A percentile compares a stretch with the other conserved stretches of the same genome.
Evolutionary conservation across 2,888 invertebrate species (phyloP).

Genomic region (Melipona beecheii): DNA sequence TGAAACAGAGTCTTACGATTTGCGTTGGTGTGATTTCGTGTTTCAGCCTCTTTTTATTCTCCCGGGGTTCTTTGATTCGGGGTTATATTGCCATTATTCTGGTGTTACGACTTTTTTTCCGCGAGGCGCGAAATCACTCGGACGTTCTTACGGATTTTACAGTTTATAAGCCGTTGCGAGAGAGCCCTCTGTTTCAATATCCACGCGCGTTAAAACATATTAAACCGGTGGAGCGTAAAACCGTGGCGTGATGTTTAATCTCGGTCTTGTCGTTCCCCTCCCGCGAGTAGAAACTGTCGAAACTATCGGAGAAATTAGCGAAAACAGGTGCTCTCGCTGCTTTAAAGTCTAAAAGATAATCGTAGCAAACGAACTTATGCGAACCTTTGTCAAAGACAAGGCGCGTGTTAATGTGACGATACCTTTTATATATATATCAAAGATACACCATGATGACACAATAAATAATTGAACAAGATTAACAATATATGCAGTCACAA

Average conservation of each 20-base stretch:
- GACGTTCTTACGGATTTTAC: slow-evolving; percentile 17
- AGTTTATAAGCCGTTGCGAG: slow-evolving; percentile 13
- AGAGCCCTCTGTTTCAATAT: not conserved
- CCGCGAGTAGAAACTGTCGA: not conserved
- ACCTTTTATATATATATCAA: no score
- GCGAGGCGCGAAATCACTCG: slow-evolving; percentile 11
- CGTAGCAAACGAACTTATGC: not conserved
- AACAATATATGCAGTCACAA: no score
- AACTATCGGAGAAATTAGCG: no score
- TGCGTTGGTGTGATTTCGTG: slow-evolving; percentile 65
- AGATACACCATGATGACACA: no score
- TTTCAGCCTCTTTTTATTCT: slow-evolving; percentile 36
- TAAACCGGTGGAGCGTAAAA: slow-evolving; percentile 24
- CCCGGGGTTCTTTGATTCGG: slow-evolving; percentile 1
- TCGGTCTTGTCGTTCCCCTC: not conserved
- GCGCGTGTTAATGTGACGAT: not conserved
- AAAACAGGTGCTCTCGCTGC: not conserved
- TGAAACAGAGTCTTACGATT: slow-evolving; percentile 33
- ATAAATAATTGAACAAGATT: no score
- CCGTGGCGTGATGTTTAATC: slow-evolving; percentile 3
- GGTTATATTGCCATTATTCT: slow-evolving; percentile 34
- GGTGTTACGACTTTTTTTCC: slow-evolving; percentile 29
- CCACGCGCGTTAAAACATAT: slow-evolving; percentile 14
- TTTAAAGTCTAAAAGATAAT: not conserved
- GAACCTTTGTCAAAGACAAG: not conserved